A percentile compares a stretch with the other conserved stretches of the same genome.
Conservation (phyloP, 2,888 invertebrate genomes). For the Acleris laterana region DNA sequence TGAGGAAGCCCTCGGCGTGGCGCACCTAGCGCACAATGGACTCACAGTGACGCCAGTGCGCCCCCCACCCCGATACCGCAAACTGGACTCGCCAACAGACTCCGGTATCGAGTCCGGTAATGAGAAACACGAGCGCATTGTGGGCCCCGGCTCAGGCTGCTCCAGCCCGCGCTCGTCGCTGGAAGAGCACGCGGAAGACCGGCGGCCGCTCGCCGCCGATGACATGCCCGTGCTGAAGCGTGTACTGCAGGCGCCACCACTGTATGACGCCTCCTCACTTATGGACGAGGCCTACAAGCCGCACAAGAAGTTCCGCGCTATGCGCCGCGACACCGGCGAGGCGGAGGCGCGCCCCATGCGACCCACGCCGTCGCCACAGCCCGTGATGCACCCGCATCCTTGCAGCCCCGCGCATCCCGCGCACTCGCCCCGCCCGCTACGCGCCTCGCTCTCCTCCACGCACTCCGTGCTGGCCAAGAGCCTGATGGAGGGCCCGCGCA, state of each 20-base stretch:
- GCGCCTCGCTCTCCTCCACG: slow-evolving; percentile 89
- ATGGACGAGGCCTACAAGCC: slow-evolving; percentile 98
- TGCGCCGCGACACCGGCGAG: slow-evolving; percentile 92
- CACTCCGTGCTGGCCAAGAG: slow-evolving; percentile 96
- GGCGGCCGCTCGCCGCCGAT: slow-evolving; percentile 86
- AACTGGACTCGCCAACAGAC: slow-evolving; percentile 95
- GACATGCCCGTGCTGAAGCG: slow-evolving; percentile 97
- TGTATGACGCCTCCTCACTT: slow-evolving; percentile 94
- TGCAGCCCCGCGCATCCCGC: slow-evolving; percentile 70
- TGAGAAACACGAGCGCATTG: slow-evolving; percentile 91
- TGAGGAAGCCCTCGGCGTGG: slow-evolving; percentile 89
- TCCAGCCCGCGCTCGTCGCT: slow-evolving; percentile 93
- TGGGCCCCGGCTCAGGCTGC: slow-evolving; percentile 89
- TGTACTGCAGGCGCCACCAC: slow-evolving; percentile 95
- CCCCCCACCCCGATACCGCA: slow-evolving; percentile 89
- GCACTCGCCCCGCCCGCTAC: slow-evolving; percentile 83
- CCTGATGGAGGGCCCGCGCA: slow-evolving; percentile 95
- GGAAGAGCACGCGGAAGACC: slow-evolving; percentile 89
- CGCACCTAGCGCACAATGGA: slow-evolving; percentile 89
- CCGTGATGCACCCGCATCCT: slow-evolving; percentile 79
- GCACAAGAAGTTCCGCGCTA: slow-evolving; percentile 96
- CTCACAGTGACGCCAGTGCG: slow-evolving; percentile 89
- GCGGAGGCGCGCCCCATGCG: slow-evolving; percentile 83
- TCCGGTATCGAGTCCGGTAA: slow-evolving; percentile 97
- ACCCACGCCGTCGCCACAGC: slow-evolving; percentile 81